These are phyloP conservation scores for Raja brachyura DNA, from an alignment of 2,113 vertebrate species.

Conservation along the genomic window DNA sequence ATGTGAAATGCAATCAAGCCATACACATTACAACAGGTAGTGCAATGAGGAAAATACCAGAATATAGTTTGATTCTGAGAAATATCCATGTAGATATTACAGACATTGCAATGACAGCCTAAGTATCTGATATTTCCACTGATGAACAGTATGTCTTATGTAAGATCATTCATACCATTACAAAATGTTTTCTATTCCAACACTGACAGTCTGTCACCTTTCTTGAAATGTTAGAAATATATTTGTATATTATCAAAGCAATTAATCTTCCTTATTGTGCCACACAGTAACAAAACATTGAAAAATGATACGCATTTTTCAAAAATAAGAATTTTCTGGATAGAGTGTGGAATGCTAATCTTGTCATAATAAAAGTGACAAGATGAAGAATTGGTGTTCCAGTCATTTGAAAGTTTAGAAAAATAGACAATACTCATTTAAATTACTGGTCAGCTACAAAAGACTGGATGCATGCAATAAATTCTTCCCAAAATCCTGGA, in stretches of 20 bases:
- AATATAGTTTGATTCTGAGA: background rate
- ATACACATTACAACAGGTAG: no score
- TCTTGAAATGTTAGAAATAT: background rate
- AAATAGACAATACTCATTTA: constrained; percentile 41
- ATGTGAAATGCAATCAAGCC: no score
- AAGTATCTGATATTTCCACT: background rate
- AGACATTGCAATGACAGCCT: background rate
- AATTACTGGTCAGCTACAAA: constrained; percentile 49
- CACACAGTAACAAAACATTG: constrained; percentile 16
- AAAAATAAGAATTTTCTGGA: constrained; percentile 31
- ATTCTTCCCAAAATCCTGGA: constrained; percentile 41
- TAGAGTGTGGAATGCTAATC: constrained; percentile 46
- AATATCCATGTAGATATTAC: background rate
- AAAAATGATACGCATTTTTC: constrained; percentile 29
- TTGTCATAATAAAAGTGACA: constrained; percentile 41
- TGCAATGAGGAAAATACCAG: no score
- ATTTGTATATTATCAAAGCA: constrained; percentile 2
- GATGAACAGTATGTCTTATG: constrained; percentile 10
- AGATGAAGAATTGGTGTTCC: constrained; percentile 41
- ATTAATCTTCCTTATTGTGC: constrained; percentile 37
- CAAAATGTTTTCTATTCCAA: background rate
- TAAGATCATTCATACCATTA: background rate
- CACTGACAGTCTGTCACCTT: constrained; percentile 19
- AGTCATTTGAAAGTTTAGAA: constrained; percentile 45
- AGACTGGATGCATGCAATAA: constrained; percentile 48